A percentile compares a stretch with the other conserved stretches of the same genome.
Conservation (phyloP, 2,797 vertebrate genomes). For the Benthosema pterotum region DNA sequence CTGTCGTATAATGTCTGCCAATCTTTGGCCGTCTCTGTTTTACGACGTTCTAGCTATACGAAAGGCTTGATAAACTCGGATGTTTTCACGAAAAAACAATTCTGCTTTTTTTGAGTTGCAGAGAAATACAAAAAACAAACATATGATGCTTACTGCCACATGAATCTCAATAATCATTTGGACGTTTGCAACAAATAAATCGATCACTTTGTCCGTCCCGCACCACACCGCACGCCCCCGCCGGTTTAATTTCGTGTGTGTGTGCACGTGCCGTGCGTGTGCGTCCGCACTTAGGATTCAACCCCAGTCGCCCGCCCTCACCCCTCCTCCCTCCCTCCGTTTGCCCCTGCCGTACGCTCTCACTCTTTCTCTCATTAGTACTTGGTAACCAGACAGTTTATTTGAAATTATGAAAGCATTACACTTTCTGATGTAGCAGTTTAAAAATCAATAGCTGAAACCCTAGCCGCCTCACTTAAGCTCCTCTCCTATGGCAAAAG, state of each 20-base stretch:
- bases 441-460: constrained; percentile 88
- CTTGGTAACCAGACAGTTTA: constrained; percentile 84
- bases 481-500: constrained; percentile 79
- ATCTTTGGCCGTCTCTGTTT: too few relatives aligned
- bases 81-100: too few relatives aligned
- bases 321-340: constrained; percentile 58
- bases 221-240: too few relatives aligned
- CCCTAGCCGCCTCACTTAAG: constrained; percentile 82
- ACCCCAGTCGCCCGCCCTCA: constrained; percentile 42
- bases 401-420: constrained; percentile 89
- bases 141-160: too few relatives aligned
- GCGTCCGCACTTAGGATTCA: constrained; percentile 70
- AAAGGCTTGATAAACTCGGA: too few relatives aligned
- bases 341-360: constrained; percentile 47
- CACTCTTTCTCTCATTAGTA: constrained; percentile 81
- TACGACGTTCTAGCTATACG: too few relatives aligned
- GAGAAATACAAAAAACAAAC: too few relatives aligned
- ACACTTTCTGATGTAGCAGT: constrained; percentile 86
- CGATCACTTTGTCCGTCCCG: constrained; percentile 42
- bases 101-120: too few relatives aligned
- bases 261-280: constrained; percentile 35
- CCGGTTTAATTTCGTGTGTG: constrained; percentile 53
- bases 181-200: constrained; percentile 22
- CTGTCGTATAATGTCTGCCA: too few relatives aligned
- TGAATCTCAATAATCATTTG: constrained; percentile 25